These are phyloP conservation scores for Eilema griseolum DNA, from an alignment of 2,888 invertebrate genomes.

Conservation along the genomic window DNA sequence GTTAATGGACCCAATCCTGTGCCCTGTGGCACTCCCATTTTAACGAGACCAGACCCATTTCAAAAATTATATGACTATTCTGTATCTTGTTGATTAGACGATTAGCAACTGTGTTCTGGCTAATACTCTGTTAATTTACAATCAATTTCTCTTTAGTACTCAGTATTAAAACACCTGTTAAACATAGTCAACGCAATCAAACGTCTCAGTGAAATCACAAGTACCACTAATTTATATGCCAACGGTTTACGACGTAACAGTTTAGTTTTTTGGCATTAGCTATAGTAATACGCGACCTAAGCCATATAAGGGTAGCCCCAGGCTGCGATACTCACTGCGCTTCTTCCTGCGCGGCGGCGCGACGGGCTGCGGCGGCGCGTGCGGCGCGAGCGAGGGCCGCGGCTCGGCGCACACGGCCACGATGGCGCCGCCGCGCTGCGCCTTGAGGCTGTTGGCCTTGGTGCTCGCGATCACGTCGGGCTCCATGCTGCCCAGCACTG, in stretches of 20 bases:
- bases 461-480: slow-evolving; percentile 98
- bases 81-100: not conserved
- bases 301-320: not conserved
- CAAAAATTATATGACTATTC: not conserved
- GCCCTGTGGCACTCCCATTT: slow-evolving; percentile 1
- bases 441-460: slow-evolving; percentile 88
- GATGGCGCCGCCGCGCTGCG: slow-evolving; percentile 72
- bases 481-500: slow-evolving; percentile 89
- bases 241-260: not conserved
- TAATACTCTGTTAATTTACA: not conserved
- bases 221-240: not conserved
- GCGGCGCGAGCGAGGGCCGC: slow-evolving; percentile 33
- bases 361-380: slow-evolving; percentile 74
- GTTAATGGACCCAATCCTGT: not conserved
- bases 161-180: not conserved
- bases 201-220: not conserved
- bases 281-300: not conserved
- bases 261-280: not conserved
- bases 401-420: slow-evolving; percentile 72
- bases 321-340: slow-evolving; percentile 79
- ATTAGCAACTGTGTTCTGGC: not conserved
- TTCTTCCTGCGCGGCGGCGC: slow-evolving; percentile 94
- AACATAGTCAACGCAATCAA: not conserved
- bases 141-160: not conserved
- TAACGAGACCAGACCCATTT: not conserved